Evolutionary conservation across 2,888 invertebrate genomes (phyloP).

Genomic region (Volucella inflata): DNA sequence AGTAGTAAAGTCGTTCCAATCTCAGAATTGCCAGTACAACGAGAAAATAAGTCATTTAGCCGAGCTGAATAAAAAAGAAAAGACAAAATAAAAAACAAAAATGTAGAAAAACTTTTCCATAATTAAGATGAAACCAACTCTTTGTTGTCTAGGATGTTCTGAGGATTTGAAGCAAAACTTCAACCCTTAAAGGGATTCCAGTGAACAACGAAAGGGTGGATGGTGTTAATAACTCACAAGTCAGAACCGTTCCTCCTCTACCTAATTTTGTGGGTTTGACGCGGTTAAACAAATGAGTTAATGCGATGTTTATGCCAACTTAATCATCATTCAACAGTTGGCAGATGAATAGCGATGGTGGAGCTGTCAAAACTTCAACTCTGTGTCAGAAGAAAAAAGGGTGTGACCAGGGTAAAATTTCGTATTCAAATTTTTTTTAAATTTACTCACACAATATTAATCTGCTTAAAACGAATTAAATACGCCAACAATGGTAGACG

Average conservation of each 20-base stretch:
- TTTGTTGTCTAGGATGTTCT: constrained; percentile 65
- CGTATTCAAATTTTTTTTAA: too few relatives aligned
- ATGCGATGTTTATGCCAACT: constrained; percentile 67
- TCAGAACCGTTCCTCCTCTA: neutral
- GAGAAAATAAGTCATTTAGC: constrained; percentile 70
- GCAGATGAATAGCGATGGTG: constrained; percentile 52
- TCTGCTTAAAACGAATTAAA: too few relatives aligned
- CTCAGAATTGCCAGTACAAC: constrained; percentile 26
- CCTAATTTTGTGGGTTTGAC: constrained; percentile 34
- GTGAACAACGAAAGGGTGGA: neutral
- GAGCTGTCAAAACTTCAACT: constrained; percentile 56
- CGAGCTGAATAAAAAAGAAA: neutral
- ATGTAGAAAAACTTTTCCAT: constrained; percentile 50
- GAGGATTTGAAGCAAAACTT: constrained; percentile 57
- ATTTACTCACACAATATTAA: too few relatives aligned
- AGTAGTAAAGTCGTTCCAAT: constrained; percentile 49
- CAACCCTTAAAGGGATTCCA: neutral
- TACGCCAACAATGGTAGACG: too few relatives aligned
- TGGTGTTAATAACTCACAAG: constrained; percentile 25
- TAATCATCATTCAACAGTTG: constrained; percentile 74
- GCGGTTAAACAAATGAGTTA: constrained; percentile 69
- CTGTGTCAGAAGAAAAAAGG: too few relatives aligned
- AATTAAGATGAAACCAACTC: constrained; percentile 71
- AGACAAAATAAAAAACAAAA: constrained; percentile 34
- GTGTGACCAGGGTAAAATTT: too few relatives aligned